Evolutionary conservation across 2,888 invertebrate genomes (phyloP), one percentile per base, ranked within the genome.

Genomic region (Copidosoma aretas): DNA sequence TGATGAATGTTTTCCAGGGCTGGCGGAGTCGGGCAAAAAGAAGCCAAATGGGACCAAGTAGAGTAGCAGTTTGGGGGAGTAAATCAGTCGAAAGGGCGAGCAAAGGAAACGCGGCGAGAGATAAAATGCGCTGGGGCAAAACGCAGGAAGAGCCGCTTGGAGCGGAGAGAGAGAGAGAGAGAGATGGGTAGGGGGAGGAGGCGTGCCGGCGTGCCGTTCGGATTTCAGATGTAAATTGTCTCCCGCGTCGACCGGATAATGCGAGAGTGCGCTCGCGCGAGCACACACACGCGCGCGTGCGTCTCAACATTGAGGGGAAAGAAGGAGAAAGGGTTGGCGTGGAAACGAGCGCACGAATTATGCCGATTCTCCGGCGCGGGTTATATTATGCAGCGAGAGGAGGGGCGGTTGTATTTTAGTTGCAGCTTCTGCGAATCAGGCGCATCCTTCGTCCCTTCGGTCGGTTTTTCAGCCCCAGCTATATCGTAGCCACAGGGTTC

Each of bases 151-250:
- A 53, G 65, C 51, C 21, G 8, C n/a, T 41, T 41, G 51, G 59
- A 51, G 57, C 46, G 25, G 21, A 65, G 49, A 53, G 62, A 57
- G 67, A 19, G 51, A 19, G 39, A 57, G 19, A 67, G 52, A 58
- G 24, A 52, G 24, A 24, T n/a, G n/a, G n/a, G n/a, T n/a, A n/a
- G n/a, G n/a, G n/a, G n/a, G n/a, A n/a, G 10, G 39, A 22, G 19
- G 15, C 17, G 51, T 19, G 22, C 51, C 57, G 71, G 68, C 66
- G 72, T 71, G 73, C 70, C 67, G 67, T 73, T 63, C 75, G 74
- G 79, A 79, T 77, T 78, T 76, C 74, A 70, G 73, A 78, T 79
- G 79, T 75, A 77, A 79, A 79, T 80, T 76, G 77, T 70, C 71
- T 73, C 51, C 53, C 53, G 52, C 32, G 19, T 32, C 46, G 65